Conservation (phyloP, 2,797 vertebrate species). For the Dryobates pubescens region DNA sequence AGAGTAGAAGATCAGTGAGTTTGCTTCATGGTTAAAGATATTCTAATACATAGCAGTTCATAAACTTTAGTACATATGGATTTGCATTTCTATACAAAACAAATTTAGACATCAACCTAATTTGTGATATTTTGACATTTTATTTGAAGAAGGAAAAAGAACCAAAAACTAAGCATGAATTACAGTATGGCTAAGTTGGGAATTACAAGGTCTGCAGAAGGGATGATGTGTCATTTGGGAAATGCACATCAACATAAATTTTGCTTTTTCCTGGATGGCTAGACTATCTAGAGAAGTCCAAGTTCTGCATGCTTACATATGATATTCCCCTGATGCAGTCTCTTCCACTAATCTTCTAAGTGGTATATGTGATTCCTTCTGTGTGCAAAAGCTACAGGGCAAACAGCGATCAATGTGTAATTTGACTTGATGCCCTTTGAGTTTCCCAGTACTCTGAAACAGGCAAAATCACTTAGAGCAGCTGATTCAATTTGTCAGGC, state of each 20-base stretch:
- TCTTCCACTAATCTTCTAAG: constrained; percentile 58
- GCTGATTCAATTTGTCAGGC: constrained; percentile 73
- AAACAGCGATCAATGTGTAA: constrained; percentile 70
- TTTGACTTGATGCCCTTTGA: constrained; percentile 74
- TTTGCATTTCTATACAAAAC: background rate
- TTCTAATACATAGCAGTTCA: background rate
- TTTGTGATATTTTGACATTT: background rate
- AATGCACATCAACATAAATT: background rate
- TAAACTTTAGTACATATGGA: background rate
- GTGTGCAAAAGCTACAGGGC: constrained; percentile 68
- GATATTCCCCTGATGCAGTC: constrained; percentile 63
- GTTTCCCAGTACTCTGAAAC: constrained; percentile 71
- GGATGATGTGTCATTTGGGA: background rate
- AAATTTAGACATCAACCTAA: background rate
- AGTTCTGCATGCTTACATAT: constrained; percentile 1
- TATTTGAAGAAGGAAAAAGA: background rate
- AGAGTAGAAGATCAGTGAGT: background rate
- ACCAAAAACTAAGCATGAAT: background rate
- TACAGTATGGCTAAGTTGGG: background rate
- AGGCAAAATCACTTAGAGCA: constrained; percentile 70
- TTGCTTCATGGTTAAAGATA: background rate
- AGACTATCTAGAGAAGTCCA: constrained; percentile 25
- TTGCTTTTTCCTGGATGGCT: constrained; percentile 11
- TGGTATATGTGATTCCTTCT: constrained; percentile 54
- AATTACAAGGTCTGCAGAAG: background rate